Base-by-base conservation (phyloP, 2,797 vertebrate genomes). In the Rhadinocentrus ornatus region DNA sequence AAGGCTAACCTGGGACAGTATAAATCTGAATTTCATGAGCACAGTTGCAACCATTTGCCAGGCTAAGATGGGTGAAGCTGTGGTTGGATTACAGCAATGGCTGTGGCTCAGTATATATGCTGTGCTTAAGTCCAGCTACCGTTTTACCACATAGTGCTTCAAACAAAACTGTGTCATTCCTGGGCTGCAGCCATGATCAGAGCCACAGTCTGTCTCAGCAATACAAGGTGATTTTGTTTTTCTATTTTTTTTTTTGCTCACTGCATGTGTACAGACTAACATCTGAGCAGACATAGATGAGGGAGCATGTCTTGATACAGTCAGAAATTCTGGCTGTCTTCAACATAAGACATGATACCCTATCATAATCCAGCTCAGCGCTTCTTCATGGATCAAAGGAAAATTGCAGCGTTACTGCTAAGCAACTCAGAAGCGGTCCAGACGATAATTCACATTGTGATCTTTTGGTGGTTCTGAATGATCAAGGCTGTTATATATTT, bases 231-330 rank as follows among this genome's bases (percentile, higher is more conserved):
- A 69, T 20, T 27, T 4, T 39, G 18, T 57, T 37, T 18, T 44
- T 69, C 18, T 16, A 31, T 44, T 20, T 60, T 59, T 20, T 60
- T 59, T 69, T 24, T 3, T 29, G 52, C 24, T 59, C 58, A 50
- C 39, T n/a, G 12, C 37, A 27, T 13, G 24, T 32, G n/a, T 15
- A 41, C 35, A 29, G 24, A 44, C 35, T 26, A 53, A 53, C 12
- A 53, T 24, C 22, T 53, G 22, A 53, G 50, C 24, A 1, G 22
- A 66, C 31, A 22, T 10, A 27, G 26, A 44, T 15, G 31, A 27
- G 44, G 44, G 32, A 13, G 6, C 8, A 24, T 24, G 22, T 52
- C 66, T 24, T 11, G 35, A 29, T 26, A 7, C 16, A 31, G n/a
- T 69, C 24, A 27, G 31, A 50, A 57, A 13, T 16, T 11, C 26